Percentiles rank a stretch among this genome's conserved stretches.
These are phyloP conservation scores for Cinara cedri DNA, from an alignment of 2,888 invertebrate species.

Conservation along the genomic window DNA sequence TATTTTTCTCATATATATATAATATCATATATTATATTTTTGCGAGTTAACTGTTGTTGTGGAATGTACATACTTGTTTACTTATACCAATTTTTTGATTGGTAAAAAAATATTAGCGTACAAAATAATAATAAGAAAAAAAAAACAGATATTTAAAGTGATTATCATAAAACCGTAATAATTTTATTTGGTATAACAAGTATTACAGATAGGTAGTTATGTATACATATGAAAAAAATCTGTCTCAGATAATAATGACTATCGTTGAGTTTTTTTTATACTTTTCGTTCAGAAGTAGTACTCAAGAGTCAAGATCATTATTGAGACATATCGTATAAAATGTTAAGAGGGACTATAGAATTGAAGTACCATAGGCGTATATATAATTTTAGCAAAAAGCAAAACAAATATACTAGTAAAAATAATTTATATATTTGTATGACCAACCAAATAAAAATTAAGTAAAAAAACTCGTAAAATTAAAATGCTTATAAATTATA, in stretches of 20 bases:
- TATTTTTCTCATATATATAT: constrained; percentile 3
- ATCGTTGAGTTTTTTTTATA: neutral
- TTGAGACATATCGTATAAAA: neutral
- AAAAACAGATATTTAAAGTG: neutral
- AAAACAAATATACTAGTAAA: too few species aligned
- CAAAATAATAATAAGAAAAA: neutral
- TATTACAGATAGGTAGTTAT: too few species aligned
- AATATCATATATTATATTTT: neutral
- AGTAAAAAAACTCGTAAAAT: too few species aligned
- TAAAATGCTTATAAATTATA: too few species aligned
- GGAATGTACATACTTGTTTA: neutral
- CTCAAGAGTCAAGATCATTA: neutral
- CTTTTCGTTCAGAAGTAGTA: neutral
- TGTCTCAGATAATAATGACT: neutral
- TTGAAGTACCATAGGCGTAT: neutral
- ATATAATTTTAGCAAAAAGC: too few species aligned
- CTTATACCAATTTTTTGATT: neutral
- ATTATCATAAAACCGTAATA: neutral
- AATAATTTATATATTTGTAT: too few species aligned
- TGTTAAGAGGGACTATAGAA: too few species aligned
- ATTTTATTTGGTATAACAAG: too few species aligned
- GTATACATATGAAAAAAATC: too few species aligned
- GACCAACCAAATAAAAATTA: too few species aligned
- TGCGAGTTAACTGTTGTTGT: neutral
- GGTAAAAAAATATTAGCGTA: too few species aligned